Percentiles rank a stretch among this genome's conserved stretches.
These are phyloP conservation scores for Caenorhabditis panamensis DNA, from an alignment of 2,888 invertebrate genomes.

Conservation along the genomic window DNA sequence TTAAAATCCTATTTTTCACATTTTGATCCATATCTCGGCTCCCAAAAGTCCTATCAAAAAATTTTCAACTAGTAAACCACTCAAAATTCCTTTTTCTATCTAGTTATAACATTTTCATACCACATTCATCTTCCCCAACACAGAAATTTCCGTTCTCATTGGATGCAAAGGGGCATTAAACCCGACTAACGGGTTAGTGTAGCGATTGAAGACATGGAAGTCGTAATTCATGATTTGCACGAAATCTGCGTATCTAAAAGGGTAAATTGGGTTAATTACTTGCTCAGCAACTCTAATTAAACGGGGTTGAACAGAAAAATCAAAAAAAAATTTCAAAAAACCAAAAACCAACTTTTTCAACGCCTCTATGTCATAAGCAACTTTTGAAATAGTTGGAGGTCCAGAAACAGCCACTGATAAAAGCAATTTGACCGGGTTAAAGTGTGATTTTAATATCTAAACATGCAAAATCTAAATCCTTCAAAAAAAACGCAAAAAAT, in stretches of 20 bases:
- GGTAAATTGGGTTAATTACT: neutral
- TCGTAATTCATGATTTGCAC: slow-evolving; percentile 94
- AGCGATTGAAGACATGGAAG: slow-evolving; percentile 86
- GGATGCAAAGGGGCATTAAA: slow-evolving; percentile 89
- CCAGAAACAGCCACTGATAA: slow-evolving; percentile 85
- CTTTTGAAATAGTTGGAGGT: slow-evolving; percentile 87
- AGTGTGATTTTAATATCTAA: slow-evolving; percentile 67
- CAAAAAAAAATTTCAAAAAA: too few relatives aligned
- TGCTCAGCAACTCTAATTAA: too few relatives aligned
- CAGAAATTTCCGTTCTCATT: slow-evolving; percentile 65
- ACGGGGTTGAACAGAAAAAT: too few relatives aligned
- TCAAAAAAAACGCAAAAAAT: neutral
- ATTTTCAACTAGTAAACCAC: too few relatives aligned
- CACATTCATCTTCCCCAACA: slow-evolving; percentile 75
- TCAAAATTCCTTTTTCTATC: too few relatives aligned
- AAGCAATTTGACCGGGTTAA: slow-evolving; percentile 34
- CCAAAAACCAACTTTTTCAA: slow-evolving; percentile 82
- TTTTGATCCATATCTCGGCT: too few relatives aligned
- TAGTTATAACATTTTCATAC: too few relatives aligned
- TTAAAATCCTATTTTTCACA: too few relatives aligned
- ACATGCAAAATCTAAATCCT: slow-evolving; percentile 1
- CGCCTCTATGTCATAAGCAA: slow-evolving; percentile 88
- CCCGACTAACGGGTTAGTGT: slow-evolving; percentile 89
- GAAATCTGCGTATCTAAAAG: slow-evolving; percentile 87
- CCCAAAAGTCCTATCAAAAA: too few relatives aligned